Percentiles rank a stretch among this genome's conserved stretches.
Conservation (phyloP, 92 coral and sea anemone species). For the Palythoa caribaeorum region DNA sequence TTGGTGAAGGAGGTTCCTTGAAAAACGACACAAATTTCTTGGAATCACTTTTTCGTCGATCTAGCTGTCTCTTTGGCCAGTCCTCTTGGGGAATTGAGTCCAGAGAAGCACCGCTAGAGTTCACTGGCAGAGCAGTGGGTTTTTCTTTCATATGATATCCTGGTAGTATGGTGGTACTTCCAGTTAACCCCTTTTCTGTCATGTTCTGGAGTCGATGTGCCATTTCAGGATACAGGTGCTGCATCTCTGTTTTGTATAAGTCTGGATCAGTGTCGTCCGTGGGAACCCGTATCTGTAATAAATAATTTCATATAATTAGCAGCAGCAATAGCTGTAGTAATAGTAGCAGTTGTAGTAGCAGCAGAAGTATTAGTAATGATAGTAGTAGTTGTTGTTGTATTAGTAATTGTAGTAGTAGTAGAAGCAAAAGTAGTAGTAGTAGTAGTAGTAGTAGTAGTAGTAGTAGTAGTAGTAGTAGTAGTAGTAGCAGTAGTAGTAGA, state of each 20-base stretch:
- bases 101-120: neutral
- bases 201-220: conserved; percentile 34
- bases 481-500: no score
- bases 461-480: no score
- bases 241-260: neutral
- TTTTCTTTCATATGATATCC: conserved; percentile 45
- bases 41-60: neutral
- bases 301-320: neutral
- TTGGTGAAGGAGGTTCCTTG: conserved; percentile 13
- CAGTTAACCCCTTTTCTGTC: conserved; percentile 35
- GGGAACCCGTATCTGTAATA: neutral
- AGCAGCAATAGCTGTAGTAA: neutral
- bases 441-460: no score
- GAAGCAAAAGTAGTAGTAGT: no score
- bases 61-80: neutral
- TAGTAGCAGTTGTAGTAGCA: no score
- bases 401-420: no score
- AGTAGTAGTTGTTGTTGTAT: no score
- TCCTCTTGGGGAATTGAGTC: neutral
- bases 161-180: conserved; percentile 40
- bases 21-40: conserved; percentile 36
- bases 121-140: neutral
- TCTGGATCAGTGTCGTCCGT: conserved; percentile 15
- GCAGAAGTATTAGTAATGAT: no score
- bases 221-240: conserved; percentile 27